These are phyloP conservation scores for Trematocara variabile DNA, from an alignment of 2,113 vertebrate genomes.

Conservation along the genomic window DNA sequence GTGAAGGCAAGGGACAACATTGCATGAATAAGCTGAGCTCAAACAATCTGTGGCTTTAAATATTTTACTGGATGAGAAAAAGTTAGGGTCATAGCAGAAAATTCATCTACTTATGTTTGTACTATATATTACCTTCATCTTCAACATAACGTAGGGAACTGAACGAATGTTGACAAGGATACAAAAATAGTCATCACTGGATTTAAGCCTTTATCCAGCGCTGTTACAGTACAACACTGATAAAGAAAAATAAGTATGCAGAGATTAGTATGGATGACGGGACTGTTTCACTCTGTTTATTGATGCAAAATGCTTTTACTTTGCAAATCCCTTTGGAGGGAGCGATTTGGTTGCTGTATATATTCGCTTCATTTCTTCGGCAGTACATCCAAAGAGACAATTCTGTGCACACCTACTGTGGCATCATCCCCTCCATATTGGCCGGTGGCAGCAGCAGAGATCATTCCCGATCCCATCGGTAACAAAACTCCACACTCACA, in stretches of 20 bases:
- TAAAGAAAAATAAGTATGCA: slow-evolving; percentile 13
- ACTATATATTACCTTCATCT: slow-evolving; percentile 3
- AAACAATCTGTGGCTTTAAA: slow-evolving; percentile 43
- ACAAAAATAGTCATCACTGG: neutral
- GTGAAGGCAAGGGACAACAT: slow-evolving; percentile 10
- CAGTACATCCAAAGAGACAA: slow-evolving; percentile 27
- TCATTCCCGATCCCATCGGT: slow-evolving; percentile 49
- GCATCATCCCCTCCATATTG: slow-evolving; percentile 43
- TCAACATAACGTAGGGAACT: neutral
- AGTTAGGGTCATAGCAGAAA: neutral
- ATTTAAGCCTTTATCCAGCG: neutral
- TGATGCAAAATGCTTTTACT: slow-evolving; percentile 13
- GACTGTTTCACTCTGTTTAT: slow-evolving; percentile 22
- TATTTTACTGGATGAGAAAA: slow-evolving; percentile 30
- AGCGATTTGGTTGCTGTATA: neutral
- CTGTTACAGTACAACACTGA: neutral
- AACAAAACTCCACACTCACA: slow-evolving; percentile 49
- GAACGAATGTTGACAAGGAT: neutral
- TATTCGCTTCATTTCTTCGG: slow-evolving; percentile 30
- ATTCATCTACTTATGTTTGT: neutral
- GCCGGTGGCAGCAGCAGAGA: slow-evolving; percentile 36
- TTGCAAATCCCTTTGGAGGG: slow-evolving; percentile 10
- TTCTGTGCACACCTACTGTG: slow-evolving; percentile 26
- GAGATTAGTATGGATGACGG: slow-evolving; percentile 27
- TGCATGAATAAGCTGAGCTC: neutral